Evolutionary conservation across 2,888 invertebrate species (phyloP).

Genomic region (Hanleya hanleyi): DNA sequence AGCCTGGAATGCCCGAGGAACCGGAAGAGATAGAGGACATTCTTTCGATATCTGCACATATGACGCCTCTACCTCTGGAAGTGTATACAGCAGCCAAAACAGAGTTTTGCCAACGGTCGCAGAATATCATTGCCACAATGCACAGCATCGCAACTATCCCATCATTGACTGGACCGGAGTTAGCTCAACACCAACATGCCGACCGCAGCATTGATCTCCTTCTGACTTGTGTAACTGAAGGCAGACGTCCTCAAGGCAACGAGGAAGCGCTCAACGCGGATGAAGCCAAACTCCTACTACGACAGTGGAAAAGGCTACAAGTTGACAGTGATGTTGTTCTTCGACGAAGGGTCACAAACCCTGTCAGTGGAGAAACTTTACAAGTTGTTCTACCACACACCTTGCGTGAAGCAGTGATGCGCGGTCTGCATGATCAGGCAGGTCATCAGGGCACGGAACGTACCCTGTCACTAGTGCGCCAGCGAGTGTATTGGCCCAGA

Average conservation of each 20-base stretch:
- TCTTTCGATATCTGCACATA: background rate
- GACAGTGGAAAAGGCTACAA: background rate
- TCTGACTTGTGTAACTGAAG: background rate
- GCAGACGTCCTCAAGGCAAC: background rate
- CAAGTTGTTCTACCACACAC: background rate
- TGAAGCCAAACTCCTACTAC: background rate
- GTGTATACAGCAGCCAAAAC: background rate
- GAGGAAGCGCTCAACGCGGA: background rate
- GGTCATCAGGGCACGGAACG: conserved; percentile 16
- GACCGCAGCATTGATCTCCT: background rate
- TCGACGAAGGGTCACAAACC: background rate
- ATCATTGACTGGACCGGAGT: background rate
- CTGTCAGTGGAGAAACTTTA: background rate
- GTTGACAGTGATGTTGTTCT: background rate
- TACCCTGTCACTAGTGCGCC: background rate
- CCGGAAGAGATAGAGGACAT: background rate
- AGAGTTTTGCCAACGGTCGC: background rate
- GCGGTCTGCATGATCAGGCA: conserved; percentile 1
- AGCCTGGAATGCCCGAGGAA: conserved; percentile 1
- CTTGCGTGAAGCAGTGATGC: background rate
- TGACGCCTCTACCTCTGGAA: conserved; percentile 5
- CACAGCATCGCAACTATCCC: conserved; percentile 2
- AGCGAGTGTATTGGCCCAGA: conserved; percentile 3
- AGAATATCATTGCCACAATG: background rate
- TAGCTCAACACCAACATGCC: background rate